A percentile compares a stretch with the other conserved stretches of the same genome.
phyloP scores from a whole-genome alignment of 2,797 vertebrate species.

The Myripristis jacobus region DNA sequence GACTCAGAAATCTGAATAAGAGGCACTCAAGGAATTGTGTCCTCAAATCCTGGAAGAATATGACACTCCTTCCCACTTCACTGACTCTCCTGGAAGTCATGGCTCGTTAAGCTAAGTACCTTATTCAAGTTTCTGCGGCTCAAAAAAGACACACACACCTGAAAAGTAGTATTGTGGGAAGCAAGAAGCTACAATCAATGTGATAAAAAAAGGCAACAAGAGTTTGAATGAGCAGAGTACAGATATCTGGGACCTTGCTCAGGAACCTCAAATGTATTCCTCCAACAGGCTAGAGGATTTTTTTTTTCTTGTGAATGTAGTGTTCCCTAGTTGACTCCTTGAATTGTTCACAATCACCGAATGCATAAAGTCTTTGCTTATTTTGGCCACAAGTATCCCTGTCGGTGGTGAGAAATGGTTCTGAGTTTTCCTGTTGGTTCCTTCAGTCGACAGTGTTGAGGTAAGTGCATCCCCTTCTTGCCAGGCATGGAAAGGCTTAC shows the following conservation, averaged over 20 bases:
- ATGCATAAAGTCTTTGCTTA: conserved; percentile 43
- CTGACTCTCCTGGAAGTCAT: conserved; percentile 34
- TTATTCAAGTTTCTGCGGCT: conserved; percentile 58
- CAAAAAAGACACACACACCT: conserved; percentile 25
- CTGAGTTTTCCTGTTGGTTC: conserved; percentile 37
- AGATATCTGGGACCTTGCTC: conserved; percentile 44
- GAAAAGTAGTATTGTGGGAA: conserved; percentile 47
- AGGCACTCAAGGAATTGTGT: conserved; percentile 43
- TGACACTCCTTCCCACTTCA: not conserved
- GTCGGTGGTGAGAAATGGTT: conserved; percentile 32
- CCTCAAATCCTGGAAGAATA: conserved; percentile 28
- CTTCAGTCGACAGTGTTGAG: conserved; percentile 67
- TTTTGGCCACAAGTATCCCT: conserved; percentile 67
- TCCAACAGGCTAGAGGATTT: conserved; percentile 40
- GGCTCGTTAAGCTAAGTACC: conserved; percentile 57
- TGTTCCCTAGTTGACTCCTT: conserved; percentile 67
- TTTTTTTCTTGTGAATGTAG: conserved; percentile 59
- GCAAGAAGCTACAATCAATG: conserved; percentile 56
- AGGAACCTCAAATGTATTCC: conserved; percentile 38
- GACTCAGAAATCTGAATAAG: conserved; percentile 56
- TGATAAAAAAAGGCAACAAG: conserved; percentile 14
- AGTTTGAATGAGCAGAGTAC: conserved; percentile 42
- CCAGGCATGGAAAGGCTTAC: conserved; percentile 20
- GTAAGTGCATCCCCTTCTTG: conserved; percentile 62
- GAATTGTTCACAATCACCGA: conserved; percentile 57